Evolutionary conservation across 2,113 vertebrate genomes (phyloP).

Genomic region (Acrocephalus kingi): DNA sequence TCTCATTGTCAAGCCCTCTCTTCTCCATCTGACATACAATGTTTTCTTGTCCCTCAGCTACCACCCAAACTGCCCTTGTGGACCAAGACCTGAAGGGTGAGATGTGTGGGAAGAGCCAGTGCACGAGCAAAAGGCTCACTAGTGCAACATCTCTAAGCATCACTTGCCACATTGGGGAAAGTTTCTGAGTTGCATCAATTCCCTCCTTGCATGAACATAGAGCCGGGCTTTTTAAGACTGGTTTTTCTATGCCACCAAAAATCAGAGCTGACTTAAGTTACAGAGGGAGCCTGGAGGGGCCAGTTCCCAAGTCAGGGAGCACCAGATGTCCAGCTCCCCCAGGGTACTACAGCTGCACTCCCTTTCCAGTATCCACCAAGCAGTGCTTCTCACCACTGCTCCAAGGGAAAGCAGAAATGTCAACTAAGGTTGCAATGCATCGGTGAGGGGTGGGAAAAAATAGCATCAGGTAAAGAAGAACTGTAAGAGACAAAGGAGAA

Average conservation of each 20-base stretch:
- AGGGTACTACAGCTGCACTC: neutral
- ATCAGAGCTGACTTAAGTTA: neutral
- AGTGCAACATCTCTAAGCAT: neutral
- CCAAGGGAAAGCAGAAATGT: neutral
- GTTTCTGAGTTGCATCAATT: neutral
- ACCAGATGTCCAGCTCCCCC: neutral
- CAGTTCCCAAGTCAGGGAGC: neutral
- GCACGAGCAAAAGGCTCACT: neutral
- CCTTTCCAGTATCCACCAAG: neutral
- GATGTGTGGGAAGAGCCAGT: accelerated
- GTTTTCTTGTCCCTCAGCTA: neutral
- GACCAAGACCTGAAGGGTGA: neutral
- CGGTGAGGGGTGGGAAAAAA: neutral
- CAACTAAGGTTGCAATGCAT: neutral
- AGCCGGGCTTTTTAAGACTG: neutral
- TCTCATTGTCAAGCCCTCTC: neutral
- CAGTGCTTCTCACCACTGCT: neutral
- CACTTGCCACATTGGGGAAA: neutral
- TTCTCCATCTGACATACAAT: neutral
- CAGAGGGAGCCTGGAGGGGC: neutral
- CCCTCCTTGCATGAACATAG: neutral
- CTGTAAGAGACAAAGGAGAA: neutral
- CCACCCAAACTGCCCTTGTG: neutral
- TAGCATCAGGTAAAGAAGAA: neutral
- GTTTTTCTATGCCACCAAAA: neutral